Evolutionary conservation across 2,888 invertebrate genomes (phyloP), one percentile per base, ranked within the genome.

Genomic region (Clostera curtula): DNA sequence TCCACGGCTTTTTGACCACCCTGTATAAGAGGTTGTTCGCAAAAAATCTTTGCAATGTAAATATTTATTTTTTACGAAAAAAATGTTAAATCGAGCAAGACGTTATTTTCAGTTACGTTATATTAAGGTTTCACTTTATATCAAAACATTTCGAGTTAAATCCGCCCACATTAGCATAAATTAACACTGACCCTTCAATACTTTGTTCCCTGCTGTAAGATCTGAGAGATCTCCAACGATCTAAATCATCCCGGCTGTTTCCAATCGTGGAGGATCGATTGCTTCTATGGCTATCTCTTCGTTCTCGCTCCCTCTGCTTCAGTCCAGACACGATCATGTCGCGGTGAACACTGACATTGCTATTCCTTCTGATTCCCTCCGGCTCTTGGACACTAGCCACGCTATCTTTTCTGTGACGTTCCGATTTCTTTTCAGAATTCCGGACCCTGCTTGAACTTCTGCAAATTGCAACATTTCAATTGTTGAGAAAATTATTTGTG

Each of bases 171-270:
- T n/a, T n/a, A n/a, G n/a, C n/a, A n/a, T n/a, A n/a, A n/a, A n/a
- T n/a, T 13, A 10, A 5, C 8, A 40, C 49, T 39, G 53, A 83
- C 85, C 85, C 74, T 60, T 85, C 85, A 29, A 71, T 63, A 36
- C 85, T 85, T 24, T 82, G 83, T 49, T 85, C 85, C 37, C 85
- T 65, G 53, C 83, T 85, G 27, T 72, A 84, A 10, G 82, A 83
- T 18, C 83, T 57, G 34, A 82, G 49, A 1, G 83, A 83, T 22
- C 83, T 66, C 83, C 83, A 83, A 25, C 76, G 63, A 33, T 83
- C 83, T 31, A 83, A 58, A 42, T 83, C 82, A 43, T 83, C 83
- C 35, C 83, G 62, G 31, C 82, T 82, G 33, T 79, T 82, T 1
- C 80, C 83, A 34, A 82, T 70, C 3, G 70, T 83, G 17, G 82